Evolutionary conservation across 1,140 invertebrate species (phyloP), one percentile per base, ranked within the genome.

Genomic region (Pseudoatta argentina): DNA sequence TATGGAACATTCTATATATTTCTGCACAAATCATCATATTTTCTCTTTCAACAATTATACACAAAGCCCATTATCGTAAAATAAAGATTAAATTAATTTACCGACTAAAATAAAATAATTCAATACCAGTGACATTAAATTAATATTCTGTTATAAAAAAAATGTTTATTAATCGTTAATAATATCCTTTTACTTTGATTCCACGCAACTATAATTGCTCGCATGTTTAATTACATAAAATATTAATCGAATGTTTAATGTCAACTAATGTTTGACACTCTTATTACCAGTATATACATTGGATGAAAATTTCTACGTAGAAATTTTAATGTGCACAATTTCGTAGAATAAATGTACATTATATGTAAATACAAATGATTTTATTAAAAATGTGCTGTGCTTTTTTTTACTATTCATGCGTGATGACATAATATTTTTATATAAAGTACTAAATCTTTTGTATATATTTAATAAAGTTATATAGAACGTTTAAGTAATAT

Each of bases 91-190:
- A 61, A 61, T 59, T 61, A 82, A 59, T 82, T 73, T 59, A 61
- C 3, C 10, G 8, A 18, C 24, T 82, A 3, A 27, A 72, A 73
- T 82, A 64, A 61, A 73, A 73, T 72, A 82, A 82, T 82, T 82
- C 16, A 48, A 82, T 48, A 61, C 8, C 66, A 27, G 21, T 81
- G 48, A 72, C 39, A 73, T 73, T 73, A 82, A 73, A 82, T 82
- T 82, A 73, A 48, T 82, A 61, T 82, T 82, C 16, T 59, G 61
- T 44, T 48, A 67, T 24, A 82, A 82, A 82, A 81, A 71, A 72
- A 82, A 7, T 18, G 59, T 82, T 71, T 82, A 73, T 73, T 27
- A 61, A 73, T 73, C n/a, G 12, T 82, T 82, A 73, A 73, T 72
- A 71, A 72, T 14, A 78, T 61, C 39, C 39, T 44, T 82, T 72